Percentiles rank a stretch among this genome's conserved stretches.
Evolutionary conservation across 2,113 vertebrate genomes (phyloP).

Genomic region (Cryptoleucopteryx plumbea): DNA sequence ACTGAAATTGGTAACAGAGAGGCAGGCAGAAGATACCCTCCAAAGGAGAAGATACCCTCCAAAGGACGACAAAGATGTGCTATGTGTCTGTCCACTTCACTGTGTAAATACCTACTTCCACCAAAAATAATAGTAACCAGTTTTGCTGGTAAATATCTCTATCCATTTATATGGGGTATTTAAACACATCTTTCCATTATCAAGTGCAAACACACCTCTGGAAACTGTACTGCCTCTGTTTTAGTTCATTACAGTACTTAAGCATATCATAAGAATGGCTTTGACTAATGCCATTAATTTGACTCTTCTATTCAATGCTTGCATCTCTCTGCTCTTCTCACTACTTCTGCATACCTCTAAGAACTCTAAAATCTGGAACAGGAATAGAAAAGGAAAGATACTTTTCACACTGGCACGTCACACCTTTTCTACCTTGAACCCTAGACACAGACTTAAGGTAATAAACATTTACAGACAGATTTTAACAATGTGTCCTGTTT

Average conservation of each 20-base stretch:
- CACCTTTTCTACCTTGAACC: neutral
- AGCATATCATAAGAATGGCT: neutral
- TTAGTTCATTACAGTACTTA: neutral
- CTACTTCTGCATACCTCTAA: neutral
- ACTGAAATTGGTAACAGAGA: slow-evolving; percentile 47
- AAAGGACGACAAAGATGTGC: slow-evolving; percentile 72
- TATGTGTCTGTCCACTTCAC: neutral
- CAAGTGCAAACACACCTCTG: neutral
- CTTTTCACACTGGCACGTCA: neutral
- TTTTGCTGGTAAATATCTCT: neutral
- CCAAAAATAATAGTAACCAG: neutral
- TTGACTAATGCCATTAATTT: neutral
- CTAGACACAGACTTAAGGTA: neutral
- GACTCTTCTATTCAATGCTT: neutral
- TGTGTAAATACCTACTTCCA: neutral
- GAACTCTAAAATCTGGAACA: neutral
- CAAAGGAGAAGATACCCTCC: slow-evolving; percentile 45
- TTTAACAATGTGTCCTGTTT: neutral
- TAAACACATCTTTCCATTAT: neutral
- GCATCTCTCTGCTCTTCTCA: neutral
- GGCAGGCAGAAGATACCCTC: slow-evolving; percentile 63
- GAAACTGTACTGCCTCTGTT: neutral
- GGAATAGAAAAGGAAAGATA: neutral
- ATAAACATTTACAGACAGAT: neutral
- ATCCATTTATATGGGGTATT: neutral